Evolutionary conservation across 2,888 invertebrate genomes (phyloP), one percentile per base, ranked within the genome.

Genomic region (Mayetiola destructor): DNA sequence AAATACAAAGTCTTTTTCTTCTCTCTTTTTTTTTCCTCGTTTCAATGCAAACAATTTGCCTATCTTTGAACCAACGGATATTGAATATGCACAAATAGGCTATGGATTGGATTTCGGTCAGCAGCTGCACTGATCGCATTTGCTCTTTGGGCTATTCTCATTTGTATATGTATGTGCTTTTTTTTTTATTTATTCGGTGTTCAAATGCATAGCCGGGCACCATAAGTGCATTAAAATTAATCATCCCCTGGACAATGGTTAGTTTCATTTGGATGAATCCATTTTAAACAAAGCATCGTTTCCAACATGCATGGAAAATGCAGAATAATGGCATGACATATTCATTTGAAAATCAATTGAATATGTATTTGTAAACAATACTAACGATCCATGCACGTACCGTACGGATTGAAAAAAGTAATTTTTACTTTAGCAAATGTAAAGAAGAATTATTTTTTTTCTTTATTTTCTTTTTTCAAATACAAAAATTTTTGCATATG

Each of bases 1-100:
- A n/a, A n/a, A n/a, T n/a, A n/a, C n/a, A n/a, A n/a, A n/a, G n/a
- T n/a, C n/a, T n/a, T n/a, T n/a, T n/a, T n/a, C n/a, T n/a, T n/a
- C n/a, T n/a, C n/a, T n/a, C n/a, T n/a, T n/a, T n/a, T n/a, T n/a
- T n/a, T n/a, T n/a, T n/a, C n/a, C n/a, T n/a, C n/a, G n/a, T n/a
- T n/a, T n/a, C n/a, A n/a, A n/a, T n/a, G 48, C 48, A 48, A 48
- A 48, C 48, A 27, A 48, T 48, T 48, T 48, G 27, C 27, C 48
- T 48, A 27, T n/a, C 27, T 23, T 12, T 12, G 32, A 12, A 32
- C 16, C n/a, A n/a, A n/a, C n/a, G n/a, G 27, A 48, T 42, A 23
- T n/a, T 32, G 32, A 32, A 21, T 14, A 16, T 10, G 10, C 9
- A 42, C 2, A 42, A 42, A 27, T n/a, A 3, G n/a, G 16, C 14